phyloP scores from a whole-genome alignment of 2,888 invertebrate species.

The Steinernema carpocapsae region DNA sequence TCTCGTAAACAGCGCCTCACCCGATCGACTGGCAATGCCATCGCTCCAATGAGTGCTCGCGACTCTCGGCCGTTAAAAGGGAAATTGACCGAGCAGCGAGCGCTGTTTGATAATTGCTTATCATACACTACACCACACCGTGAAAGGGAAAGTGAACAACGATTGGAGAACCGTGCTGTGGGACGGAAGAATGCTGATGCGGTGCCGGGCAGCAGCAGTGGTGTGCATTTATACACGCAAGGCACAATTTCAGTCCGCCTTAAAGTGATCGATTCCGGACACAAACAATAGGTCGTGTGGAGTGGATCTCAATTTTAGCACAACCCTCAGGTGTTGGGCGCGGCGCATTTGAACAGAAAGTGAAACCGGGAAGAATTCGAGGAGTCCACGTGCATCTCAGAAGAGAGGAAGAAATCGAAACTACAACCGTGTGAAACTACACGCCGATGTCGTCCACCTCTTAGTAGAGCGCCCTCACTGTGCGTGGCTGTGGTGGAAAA shows the following conservation, averaged over 20 bases:
- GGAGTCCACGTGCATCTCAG: neutral
- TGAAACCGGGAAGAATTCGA: neutral
- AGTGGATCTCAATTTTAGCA: neutral
- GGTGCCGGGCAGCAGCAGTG: neutral
- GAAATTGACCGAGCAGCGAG: neutral
- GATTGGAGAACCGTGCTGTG: neutral
- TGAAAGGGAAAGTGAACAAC: constrained; percentile 31
- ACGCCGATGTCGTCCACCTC: neutral
- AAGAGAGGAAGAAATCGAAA: neutral
- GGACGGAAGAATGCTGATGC: neutral
- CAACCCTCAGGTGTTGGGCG: neutral
- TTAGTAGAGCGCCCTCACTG: no score
- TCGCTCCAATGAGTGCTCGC: neutral
- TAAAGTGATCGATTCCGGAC: neutral
- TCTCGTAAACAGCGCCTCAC: neutral
- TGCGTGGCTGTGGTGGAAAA: neutral
- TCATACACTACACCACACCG: constrained; percentile 32
- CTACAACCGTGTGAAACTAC: constrained; percentile 4
- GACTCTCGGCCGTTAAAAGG: constrained; percentile 10
- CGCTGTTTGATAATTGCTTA: constrained; percentile 16
- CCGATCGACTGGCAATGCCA: neutral
- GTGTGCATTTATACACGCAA: constrained; percentile 2
- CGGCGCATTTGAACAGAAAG: neutral
- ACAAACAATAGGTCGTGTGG: constrained; percentile 6
- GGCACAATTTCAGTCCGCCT: constrained; percentile 8